These are phyloP conservation scores for Sphaerodactylus townsendi DNA, from an alignment of 2,113 vertebrate genomes.

Conservation along the genomic window DNA sequence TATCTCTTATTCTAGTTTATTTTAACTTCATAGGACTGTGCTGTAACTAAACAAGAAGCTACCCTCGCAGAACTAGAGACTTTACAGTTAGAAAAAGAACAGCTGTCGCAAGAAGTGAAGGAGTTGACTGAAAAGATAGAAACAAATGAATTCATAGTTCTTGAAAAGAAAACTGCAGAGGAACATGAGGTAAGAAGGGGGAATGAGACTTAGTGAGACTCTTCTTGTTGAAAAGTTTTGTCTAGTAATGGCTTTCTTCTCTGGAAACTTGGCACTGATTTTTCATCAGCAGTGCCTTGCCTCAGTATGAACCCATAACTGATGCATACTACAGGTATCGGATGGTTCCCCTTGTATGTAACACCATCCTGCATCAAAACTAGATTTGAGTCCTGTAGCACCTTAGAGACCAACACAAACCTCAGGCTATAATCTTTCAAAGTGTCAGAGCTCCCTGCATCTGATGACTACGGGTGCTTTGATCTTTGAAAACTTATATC, in stretches of 20 bases:
- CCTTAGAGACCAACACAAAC: too few relatives aligned
- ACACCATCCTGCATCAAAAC: background rate
- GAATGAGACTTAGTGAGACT: background rate
- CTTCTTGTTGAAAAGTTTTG: background rate
- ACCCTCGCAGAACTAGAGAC: constrained; percentile 74
- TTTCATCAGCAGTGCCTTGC: background rate
- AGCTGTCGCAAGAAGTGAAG: constrained; percentile 75
- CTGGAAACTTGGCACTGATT: too few relatives aligned
- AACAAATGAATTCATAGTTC: constrained; percentile 82
- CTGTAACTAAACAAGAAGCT: constrained; percentile 67
- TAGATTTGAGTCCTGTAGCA: too few relatives aligned
- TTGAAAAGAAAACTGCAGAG: constrained; percentile 81
- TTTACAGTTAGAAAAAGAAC: constrained; percentile 74
- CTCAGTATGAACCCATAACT: background rate
- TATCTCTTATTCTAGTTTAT: background rate
- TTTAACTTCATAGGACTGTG: constrained; percentile 69
- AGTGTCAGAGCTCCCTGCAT: too few relatives aligned
- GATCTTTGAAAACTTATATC: too few relatives aligned
- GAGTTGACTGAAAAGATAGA: constrained; percentile 82
- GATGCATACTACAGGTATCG: too few relatives aligned
- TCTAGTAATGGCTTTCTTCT: background rate
- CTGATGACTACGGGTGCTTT: too few relatives aligned
- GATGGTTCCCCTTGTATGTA: background rate
- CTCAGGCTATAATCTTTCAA: too few relatives aligned
- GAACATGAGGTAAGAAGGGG: constrained; percentile 82